Percentiles rank a stretch among this genome's conserved stretches.
Evolutionary conservation across 2,797 vertebrate species (phyloP).

Genomic region (Gymnothorax reevesii): DNA sequence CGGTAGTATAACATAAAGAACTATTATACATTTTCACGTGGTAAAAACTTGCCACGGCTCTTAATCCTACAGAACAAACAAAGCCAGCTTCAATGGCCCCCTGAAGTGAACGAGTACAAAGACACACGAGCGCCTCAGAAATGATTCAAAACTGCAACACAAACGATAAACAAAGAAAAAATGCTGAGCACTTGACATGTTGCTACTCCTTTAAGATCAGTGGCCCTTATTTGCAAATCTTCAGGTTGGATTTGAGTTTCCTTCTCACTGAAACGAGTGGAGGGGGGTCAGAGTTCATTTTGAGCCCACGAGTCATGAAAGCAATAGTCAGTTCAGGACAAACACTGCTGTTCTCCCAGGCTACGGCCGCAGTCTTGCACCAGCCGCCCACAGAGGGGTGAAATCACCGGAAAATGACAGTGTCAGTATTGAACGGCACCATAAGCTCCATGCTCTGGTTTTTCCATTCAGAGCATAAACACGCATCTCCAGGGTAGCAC

Average conservation of each 20-base stretch:
- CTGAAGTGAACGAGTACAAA: background rate
- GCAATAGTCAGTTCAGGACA: background rate
- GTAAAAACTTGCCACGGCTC: no score
- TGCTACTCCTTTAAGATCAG: slow-evolving; percentile 25
- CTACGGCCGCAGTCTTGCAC: background rate
- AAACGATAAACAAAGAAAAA: background rate
- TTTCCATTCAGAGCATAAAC: background rate
- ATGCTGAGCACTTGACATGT: slow-evolving; percentile 39
- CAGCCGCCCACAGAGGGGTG: background rate
- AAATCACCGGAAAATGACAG: background rate
- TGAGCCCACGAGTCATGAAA: background rate
- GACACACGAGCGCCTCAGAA: no score
- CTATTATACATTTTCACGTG: no score
- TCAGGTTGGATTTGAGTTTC: background rate
- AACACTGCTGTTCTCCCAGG: background rate
- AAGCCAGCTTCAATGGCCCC: no score
- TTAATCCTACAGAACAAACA: no score
- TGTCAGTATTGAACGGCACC: background rate
- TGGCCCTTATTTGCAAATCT: background rate
- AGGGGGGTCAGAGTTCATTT: background rate
- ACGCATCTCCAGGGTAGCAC: background rate
- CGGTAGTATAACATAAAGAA: no score
- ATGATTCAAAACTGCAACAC: background rate
- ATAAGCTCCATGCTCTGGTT: background rate
- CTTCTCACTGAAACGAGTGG: background rate